Conservation (phyloP, 2,113 vertebrate species). For the Stigmatopora argus region DNA sequence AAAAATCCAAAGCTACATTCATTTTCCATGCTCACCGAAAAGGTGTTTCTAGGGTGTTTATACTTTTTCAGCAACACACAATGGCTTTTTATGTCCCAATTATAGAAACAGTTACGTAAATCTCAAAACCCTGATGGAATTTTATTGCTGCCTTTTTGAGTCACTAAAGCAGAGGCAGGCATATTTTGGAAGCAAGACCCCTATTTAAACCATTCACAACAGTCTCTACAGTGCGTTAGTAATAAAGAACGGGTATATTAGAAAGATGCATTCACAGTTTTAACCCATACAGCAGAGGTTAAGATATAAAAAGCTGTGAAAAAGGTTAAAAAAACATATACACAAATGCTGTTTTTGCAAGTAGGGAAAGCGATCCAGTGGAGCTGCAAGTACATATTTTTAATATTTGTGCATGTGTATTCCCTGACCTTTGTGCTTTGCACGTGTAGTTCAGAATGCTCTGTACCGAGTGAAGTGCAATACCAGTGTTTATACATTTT, state of each 20-base stretch:
- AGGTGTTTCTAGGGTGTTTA: conserved; percentile 13
- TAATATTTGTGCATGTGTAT: conserved; percentile 33
- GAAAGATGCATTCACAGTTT: conserved; percentile 51
- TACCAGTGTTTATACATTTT: conserved; percentile 10
- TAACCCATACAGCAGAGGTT: conserved; percentile 28
- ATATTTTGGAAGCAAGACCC: conserved; percentile 8
- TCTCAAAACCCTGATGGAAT: conserved; percentile 9
- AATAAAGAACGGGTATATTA: conserved; percentile 23
- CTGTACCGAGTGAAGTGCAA: conserved; percentile 33
- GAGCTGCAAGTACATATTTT: conserved; percentile 46
- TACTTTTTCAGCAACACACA: conserved; percentile 1
- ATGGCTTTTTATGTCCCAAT: conserved; percentile 1
- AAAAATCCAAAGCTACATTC: conserved; percentile 53
- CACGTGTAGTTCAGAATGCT: conserved; percentile 61
- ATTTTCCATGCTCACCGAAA: conserved; percentile 40
- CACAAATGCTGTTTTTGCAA: conserved; percentile 33
- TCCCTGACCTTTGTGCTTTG: conserved; percentile 65
- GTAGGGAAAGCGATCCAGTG: conserved; percentile 39
- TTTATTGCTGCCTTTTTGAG: conserved; percentile 3
- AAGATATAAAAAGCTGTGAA: conserved; percentile 42
- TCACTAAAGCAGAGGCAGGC: conserved; percentile 5
- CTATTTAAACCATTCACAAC: conserved; percentile 2
- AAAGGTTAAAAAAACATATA: conserved; percentile 31
- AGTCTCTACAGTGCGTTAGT: conserved; percentile 8
- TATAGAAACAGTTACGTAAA: background rate